phyloP scores from a whole-genome alignment of 2,113 vertebrate species.

The Silurus asotus region DNA sequence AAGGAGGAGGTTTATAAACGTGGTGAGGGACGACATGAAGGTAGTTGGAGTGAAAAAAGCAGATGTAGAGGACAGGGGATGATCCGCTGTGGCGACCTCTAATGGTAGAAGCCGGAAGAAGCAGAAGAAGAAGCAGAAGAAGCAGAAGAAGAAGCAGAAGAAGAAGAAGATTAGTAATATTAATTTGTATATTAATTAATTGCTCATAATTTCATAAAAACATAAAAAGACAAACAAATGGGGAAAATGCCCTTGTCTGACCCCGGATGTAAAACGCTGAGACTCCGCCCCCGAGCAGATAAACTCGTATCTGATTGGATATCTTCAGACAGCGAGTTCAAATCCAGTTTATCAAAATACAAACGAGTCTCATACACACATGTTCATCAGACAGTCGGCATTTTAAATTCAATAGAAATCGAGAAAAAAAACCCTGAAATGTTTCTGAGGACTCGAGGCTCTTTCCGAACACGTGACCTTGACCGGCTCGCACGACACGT shows the following conservation, averaged over 20 bases:
- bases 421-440: background rate
- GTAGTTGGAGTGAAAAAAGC: too few species aligned
- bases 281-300: background rate
- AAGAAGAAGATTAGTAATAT: too few species aligned
- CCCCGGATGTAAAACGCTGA: background rate
- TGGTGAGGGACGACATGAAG: too few species aligned
- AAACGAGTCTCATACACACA: background rate
- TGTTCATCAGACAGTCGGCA: background rate
- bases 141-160: too few species aligned
- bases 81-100: too few species aligned
- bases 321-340: background rate
- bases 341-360: background rate
- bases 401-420: background rate
- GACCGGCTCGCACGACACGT: background rate
- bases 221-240: background rate
- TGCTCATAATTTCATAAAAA: too few species aligned
- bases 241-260: background rate
- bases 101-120: too few species aligned
- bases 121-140: too few species aligned
- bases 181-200: too few species aligned
- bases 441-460: conserved; percentile 21
- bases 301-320: background rate
- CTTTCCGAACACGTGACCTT: background rate
- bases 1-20: too few species aligned
- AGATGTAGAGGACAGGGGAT: too few species aligned